Evolutionary conservation across 2,797 vertebrate species (phyloP), one percentile per base, ranked within the genome.

Genomic region (Toxotes lorentzi): DNA sequence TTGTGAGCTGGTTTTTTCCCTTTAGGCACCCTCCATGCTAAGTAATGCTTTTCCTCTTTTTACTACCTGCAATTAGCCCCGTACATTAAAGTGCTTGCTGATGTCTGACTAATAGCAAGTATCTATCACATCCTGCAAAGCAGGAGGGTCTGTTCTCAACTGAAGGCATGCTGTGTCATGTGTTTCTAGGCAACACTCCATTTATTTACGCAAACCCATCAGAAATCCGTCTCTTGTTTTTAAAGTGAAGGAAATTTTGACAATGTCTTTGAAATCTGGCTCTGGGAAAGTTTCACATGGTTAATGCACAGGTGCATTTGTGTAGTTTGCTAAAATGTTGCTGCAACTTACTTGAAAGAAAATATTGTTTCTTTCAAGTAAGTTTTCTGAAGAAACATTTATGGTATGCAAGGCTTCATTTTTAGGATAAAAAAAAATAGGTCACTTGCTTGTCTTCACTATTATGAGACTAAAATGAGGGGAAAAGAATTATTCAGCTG

Each of bases 41-140:
- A 85, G 68, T 84, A 90, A 89, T 87, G 87, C 51, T 66, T 90
- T 90, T 70, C 75, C 82, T 83, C 78, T 85, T 83, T 90, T 90
- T 87, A 87, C 80, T 86, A 90, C 90, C 90, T 91, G 80, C 89
- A 91, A 92, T 93, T 93, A 91, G 83, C 89, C 73, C 77, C 71
- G 73, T 84, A 88, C 87, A 91, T 91, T 90, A 91, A 90, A 89
- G 87, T 76, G 88, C 71, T 83, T 78, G 85, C 82, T 91, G 89
- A 86, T 86, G 90, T 89, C 84, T 91, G 89, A 92, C 91, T 92
- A 93, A 94, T 91, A 82, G 86, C n/a, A 19, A 86, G 76, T 70
- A 90, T 93, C 82, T 86, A 87, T 91, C 90, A 92, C 86, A 83
- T 32, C 45, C 69, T 16, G 69, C 76, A 70, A 80, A 80, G 76